Evolutionary conservation across 2,888 invertebrate species (phyloP), one percentile per base, ranked within the genome.

Genomic region (Andrena bicolor): DNA sequence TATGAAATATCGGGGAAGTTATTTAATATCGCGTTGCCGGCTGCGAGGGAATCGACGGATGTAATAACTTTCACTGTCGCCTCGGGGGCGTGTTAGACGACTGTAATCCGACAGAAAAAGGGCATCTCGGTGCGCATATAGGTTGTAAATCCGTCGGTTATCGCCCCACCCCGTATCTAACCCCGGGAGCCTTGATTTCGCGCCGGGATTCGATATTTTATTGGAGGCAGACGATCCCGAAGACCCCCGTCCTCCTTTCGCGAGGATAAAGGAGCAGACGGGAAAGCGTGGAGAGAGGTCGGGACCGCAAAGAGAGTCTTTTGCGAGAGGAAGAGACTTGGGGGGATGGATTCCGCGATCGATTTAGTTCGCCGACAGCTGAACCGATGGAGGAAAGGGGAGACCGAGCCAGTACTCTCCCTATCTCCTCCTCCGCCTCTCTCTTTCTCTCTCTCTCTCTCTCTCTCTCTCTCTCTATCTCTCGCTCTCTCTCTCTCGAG

Each of bases 261-360:
- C 28, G 10, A 51, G 61, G 71, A 73, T 53, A 58, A 76, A 66
- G 30, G 68, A 58, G 49, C 51, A 70, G 68, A 65, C 53, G 68
- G 70, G 20, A 71, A 61, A 51, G 58, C 69, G 58, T 7, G 8
- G 58, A 65, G 53, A 3, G 8, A 32, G 10, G 16, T 49, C 51
- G 41, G 76, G 49, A 65, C 66, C 76, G 70, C 74, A 82, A 56
- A 76, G 68, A 58, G 72, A 48, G 60, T 75, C 61, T 75, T 26
- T 69, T n/a, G 41, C 41, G 30, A 58, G 64, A 63, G 53, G 68
- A 66, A 58, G 72, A 41, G 71, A 71, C 51, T 56, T 26, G 56
- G 23, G 69, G 74, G 64, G 74, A 68, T 56, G 65, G 70, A 79
- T 72, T 69, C 66, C 49, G n/a, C 77, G 81, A 84, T 85, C 84